These are phyloP conservation scores for Latrodectus elegans DNA, from an alignment of 2,888 invertebrate species.

Conservation along the genomic window DNA sequence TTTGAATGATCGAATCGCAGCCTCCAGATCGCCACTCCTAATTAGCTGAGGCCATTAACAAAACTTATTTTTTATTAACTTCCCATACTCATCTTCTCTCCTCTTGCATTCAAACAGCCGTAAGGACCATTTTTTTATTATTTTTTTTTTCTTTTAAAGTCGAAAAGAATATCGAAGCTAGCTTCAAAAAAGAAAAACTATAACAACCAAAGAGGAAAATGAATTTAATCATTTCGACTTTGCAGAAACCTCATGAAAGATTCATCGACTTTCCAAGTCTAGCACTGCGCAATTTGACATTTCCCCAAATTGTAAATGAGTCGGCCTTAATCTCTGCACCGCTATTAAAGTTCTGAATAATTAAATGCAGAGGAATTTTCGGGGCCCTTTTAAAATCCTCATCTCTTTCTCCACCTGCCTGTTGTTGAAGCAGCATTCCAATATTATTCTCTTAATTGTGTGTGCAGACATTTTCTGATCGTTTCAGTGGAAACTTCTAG, in stretches of 20 bases:
- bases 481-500: neutral
- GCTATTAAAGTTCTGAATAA: constrained; percentile 68
- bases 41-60: constrained; percentile 49
- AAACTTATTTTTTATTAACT: constrained; percentile 31
- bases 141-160: constrained; percentile 27
- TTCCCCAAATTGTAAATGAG: constrained; percentile 68
- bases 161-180: constrained; percentile 18
- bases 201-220: constrained; percentile 20
- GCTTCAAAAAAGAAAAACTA: constrained; percentile 7
- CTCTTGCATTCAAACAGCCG: constrained; percentile 30
- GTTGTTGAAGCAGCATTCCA: neutral
- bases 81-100: neutral
- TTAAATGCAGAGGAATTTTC: constrained; percentile 43
- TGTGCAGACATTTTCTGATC: neutral
- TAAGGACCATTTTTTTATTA: constrained; percentile 3
- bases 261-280: constrained; percentile 51
- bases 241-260: constrained; percentile 64
- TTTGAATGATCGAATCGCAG: constrained; percentile 37
- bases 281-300: constrained; percentile 63
- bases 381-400: constrained; percentile 58
- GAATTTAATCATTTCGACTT: constrained; percentile 66
- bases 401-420: constrained; percentile 39
- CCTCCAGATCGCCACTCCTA: constrained; percentile 16
- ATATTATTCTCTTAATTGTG: constrained; percentile 2
- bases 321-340: constrained; percentile 47